These are phyloP conservation scores for Prolemur simus DNA, from an alignment of 2,113 vertebrate species.

Conservation along the genomic window DNA sequence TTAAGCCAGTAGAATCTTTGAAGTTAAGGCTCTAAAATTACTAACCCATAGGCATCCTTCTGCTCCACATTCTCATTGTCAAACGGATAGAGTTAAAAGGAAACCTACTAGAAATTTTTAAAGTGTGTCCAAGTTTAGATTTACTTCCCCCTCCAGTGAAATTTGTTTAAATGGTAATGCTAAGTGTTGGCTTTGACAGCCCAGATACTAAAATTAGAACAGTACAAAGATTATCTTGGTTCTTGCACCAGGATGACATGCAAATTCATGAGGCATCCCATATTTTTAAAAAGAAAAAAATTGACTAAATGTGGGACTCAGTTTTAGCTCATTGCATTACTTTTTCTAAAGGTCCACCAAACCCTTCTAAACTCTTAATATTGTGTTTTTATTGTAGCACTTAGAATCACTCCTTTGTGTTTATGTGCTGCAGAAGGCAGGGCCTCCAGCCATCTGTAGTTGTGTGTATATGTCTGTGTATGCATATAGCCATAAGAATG, in stretches of 20 bases:
- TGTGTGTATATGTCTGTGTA: constrained; percentile 30
- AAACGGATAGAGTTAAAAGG: not conserved
- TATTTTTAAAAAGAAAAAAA: constrained; percentile 1
- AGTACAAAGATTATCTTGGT: not conserved
- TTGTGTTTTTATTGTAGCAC: not conserved
- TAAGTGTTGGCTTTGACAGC: constrained; percentile 47
- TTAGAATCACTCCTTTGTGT: not conserved
- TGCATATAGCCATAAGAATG: not conserved
- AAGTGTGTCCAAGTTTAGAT: not conserved
- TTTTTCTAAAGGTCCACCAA: not conserved
- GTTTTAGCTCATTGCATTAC: not conserved
- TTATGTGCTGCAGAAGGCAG: not conserved
- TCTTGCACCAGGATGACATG: constrained; percentile 37
- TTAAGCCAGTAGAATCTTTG: not conserved
- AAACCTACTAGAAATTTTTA: not conserved
- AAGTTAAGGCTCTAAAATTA: not conserved
- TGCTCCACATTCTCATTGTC: not conserved
- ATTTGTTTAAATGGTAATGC: not conserved
- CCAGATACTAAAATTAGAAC: constrained; percentile 44
- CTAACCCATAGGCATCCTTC: not conserved
- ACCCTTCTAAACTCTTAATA: not conserved
- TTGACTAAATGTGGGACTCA: not conserved
- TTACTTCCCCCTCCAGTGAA: not conserved
- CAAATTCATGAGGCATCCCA: constrained; percentile 41
- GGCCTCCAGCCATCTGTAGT: not conserved